Evolutionary conservation across 2,113 vertebrate species (phyloP).

Genomic region (Fulmarus glacialis): DNA sequence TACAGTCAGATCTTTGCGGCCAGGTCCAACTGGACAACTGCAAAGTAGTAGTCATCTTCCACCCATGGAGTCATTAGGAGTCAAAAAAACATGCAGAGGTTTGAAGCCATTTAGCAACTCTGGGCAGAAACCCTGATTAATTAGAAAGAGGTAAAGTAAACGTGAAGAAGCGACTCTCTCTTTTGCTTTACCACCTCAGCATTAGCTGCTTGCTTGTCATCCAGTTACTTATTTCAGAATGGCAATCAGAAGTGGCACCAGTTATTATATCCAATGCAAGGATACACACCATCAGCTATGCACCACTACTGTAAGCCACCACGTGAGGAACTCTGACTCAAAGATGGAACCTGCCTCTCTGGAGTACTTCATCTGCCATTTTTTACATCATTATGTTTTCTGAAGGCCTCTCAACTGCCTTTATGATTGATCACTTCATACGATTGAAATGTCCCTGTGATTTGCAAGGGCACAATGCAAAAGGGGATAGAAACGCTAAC

Average conservation of each 20-base stretch:
- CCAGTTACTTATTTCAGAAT: background rate
- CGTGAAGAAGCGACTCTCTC: background rate
- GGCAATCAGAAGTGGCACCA: background rate
- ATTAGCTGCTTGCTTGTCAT: background rate
- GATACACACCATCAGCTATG: background rate
- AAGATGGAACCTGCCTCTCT: background rate
- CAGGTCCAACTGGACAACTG: background rate
- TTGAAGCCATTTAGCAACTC: background rate
- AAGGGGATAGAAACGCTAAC: background rate
- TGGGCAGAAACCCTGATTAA: background rate
- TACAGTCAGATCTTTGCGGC: background rate
- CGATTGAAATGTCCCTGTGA: accelerated
- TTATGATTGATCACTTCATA: background rate
- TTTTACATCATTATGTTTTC: background rate
- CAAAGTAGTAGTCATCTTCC: background rate
- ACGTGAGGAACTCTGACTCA: background rate
- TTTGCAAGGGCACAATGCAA: background rate
- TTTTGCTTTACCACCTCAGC: background rate
- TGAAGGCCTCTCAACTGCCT: background rate
- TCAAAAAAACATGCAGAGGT: background rate
- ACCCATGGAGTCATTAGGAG: background rate
- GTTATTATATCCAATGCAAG: background rate
- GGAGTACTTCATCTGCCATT: background rate
- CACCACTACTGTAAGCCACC: background rate
- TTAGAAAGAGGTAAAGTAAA: background rate